Conservation (phyloP, 1,140 invertebrate species). For the Drosophila takahashii region DNA sequence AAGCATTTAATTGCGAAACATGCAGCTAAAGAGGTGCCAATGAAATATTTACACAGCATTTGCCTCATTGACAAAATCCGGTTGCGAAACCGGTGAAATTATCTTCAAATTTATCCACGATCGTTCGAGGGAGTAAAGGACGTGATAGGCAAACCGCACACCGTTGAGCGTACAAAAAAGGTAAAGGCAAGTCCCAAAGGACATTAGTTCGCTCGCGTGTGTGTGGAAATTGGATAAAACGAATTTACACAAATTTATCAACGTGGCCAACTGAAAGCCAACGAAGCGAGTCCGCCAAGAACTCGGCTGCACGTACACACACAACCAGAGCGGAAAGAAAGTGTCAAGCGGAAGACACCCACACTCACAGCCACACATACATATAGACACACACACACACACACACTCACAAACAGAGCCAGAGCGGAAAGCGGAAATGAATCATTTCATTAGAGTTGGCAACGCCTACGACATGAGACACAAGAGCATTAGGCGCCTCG, state of each 20-base stretch:
- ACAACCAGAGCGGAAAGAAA: constrained; percentile 70
- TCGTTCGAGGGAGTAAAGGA: constrained; percentile 37
- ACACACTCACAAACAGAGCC: constrained; percentile 23
- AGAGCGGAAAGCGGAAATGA: constrained; percentile 76
- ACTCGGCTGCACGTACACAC: constrained; percentile 42
- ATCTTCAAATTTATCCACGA: constrained; percentile 57
- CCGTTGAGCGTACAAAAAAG: constrained; percentile 34
- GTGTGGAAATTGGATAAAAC: constrained; percentile 79
- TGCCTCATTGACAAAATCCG: constrained; percentile 2
- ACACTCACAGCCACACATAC: constrained; percentile 11
- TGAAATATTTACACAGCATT: constrained; percentile 38
- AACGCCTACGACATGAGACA: constrained; percentile 79
- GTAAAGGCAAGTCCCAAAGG: constrained; percentile 59
- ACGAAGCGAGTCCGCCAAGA: constrained; percentile 56
- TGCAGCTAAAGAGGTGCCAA: constrained; percentile 13
- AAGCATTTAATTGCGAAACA: constrained; percentile 18
- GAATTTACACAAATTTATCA: constrained; percentile 83
- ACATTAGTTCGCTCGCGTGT: constrained; percentile 58
- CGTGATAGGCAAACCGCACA: constrained; percentile 37
- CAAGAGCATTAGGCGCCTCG: constrained; percentile 53
- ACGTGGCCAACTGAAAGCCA: constrained; percentile 72
- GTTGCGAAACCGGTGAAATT: constrained; percentile 18
- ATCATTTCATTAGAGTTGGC: constrained; percentile 83
- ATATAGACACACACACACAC: constrained; percentile 6
- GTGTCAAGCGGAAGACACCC: constrained; percentile 65